Evolutionary conservation across 35 echinoderm and acorn worm species (phyloP).

Genomic region (Chiridota heheva): DNA sequence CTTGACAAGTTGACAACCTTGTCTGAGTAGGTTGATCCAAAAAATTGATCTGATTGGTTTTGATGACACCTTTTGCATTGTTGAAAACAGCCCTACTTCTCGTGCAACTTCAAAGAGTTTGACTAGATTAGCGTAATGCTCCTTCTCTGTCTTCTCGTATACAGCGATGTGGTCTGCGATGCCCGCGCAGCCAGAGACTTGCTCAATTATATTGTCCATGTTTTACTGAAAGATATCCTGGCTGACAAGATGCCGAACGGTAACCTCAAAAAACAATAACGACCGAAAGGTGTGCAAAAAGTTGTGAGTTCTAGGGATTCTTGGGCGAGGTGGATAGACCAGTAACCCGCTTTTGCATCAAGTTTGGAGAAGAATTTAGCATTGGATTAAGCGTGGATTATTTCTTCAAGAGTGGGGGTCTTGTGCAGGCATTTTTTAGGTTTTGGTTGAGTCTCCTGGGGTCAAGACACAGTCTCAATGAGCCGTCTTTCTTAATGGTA

Average conservation of each 20-base stretch:
- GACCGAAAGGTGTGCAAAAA: slow-evolving; percentile 65
- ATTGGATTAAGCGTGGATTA: slow-evolving; percentile 24
- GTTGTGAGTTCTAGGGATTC: slow-evolving; percentile 63
- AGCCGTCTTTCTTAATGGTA: slow-evolving; percentile 29
- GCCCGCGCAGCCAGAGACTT: slow-evolving; percentile 49
- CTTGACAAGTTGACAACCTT: too few relatives aligned
- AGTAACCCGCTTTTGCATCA: slow-evolving; percentile 61
- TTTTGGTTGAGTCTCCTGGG: slow-evolving; percentile 60
- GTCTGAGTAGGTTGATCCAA: slow-evolving; percentile 2
- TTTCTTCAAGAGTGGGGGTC: slow-evolving; percentile 50
- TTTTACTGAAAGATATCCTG: slow-evolving; percentile 62
- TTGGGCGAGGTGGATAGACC: slow-evolving; percentile 55
- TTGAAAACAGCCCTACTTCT: slow-evolving; percentile 12
- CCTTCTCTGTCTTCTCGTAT: slow-evolving; percentile 28
- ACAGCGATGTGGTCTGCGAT: slow-evolving; percentile 47
- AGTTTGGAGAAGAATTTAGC: slow-evolving; percentile 62
- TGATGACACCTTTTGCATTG: not conserved
- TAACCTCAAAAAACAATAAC: slow-evolving; percentile 48
- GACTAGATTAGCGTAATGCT: slow-evolving; percentile 21
- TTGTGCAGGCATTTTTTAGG: slow-evolving; percentile 62
- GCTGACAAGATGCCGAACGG: slow-evolving; percentile 46
- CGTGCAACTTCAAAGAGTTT: not conserved
- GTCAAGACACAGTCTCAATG: slow-evolving; percentile 58
- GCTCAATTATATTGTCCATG: slow-evolving; percentile 41
- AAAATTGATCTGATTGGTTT: slow-evolving; percentile 9